Evolutionary conservation across 2,888 invertebrate species (phyloP), one percentile per base, ranked within the genome.

Genomic region (Caenorhabditis sinica): DNA sequence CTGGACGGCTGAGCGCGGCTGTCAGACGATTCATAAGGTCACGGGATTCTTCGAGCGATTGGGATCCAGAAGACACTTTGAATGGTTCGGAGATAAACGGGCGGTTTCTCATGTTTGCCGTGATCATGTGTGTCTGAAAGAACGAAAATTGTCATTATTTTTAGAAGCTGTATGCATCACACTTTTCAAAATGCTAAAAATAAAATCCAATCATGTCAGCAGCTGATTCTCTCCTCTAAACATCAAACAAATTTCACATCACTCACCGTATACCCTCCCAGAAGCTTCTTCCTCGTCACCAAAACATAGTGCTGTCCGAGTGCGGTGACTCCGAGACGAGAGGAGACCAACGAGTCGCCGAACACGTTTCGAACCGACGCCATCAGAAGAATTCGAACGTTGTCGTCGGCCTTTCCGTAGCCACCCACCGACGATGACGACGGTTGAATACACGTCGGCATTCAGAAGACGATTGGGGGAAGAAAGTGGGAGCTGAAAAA

Each of bases 21-120:
- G 63, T 73, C n/a, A 86, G 71, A 23, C 80, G 69, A 8, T 81
- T 79, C 3, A 88, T 81, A 17, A 88, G 76, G 13, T 82, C 81
- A 2, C 82, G 68, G 11, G 88, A 77, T 49, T 88, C 88, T 45
- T 84, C 80, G n/a, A 79, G 25, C 15, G 45, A 33, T 45, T 82
- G 82, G 2, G 60, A 63, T 9, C 79, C 60, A 28, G 56, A 15
- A 1, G 85, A 85, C n/a, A 85, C 74, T 72, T 85, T 85, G 65
- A 88, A 86, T 13, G 86, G 86, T 5, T 58, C 71, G 0, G 88
- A 88, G 58, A 88, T 88, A 73, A 88, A 88, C 43, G 88, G 88
- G 13, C 85, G 77, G 63, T 88, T 88, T 20, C 88, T n/a, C 80
- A 82, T 83, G 45, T 86, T 88, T 20, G 88, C 86, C 2, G 88